These are phyloP conservation scores for Crocidura indochinensis DNA, from an alignment of 2,797 vertebrate genomes.

Conservation along the genomic window DNA sequence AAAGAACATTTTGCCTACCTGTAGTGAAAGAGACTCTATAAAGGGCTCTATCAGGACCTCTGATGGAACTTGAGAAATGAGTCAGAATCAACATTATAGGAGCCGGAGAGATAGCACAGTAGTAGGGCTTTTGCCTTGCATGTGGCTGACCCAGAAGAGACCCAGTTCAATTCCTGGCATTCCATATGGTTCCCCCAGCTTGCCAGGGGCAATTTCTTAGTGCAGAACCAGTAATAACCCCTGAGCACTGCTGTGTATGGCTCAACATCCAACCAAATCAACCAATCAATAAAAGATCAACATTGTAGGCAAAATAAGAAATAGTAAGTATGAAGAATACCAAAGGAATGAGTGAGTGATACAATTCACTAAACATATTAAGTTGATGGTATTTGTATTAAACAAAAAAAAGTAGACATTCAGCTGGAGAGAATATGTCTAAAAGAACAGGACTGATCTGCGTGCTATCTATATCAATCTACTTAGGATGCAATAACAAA, in stretches of 20 bases:
- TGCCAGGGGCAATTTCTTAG: too few relatives aligned
- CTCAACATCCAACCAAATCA: too few relatives aligned
- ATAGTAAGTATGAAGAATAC: not conserved
- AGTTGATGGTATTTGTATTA: not conserved
- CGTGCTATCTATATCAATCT: not conserved
- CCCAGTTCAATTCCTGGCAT: too few relatives aligned
- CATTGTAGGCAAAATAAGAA: not conserved
- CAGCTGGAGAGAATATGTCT: not conserved
- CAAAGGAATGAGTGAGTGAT: not conserved
- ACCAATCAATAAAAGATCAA: not conserved
- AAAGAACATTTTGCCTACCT: not conserved
- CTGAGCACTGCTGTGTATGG: too few relatives aligned
- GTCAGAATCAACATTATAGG: not conserved
- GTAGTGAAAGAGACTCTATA: not conserved
- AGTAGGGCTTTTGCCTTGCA: too few relatives aligned
- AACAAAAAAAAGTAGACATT: not conserved
- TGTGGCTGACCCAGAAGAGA: too few relatives aligned
- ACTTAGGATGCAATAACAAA: not conserved
- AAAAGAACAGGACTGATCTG: not conserved
- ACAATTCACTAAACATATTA: not conserved
- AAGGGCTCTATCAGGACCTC: not conserved
- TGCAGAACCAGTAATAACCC: too few relatives aligned
- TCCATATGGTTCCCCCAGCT: too few relatives aligned
- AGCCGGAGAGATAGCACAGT: too few relatives aligned
- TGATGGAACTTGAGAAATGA: conserved; percentile 26